Evolutionary conservation across 37 sponge, comb jelly and placozoan species (phyloP), one percentile per base, ranked within the genome.

Genomic region (Beroe forskalii): DNA sequence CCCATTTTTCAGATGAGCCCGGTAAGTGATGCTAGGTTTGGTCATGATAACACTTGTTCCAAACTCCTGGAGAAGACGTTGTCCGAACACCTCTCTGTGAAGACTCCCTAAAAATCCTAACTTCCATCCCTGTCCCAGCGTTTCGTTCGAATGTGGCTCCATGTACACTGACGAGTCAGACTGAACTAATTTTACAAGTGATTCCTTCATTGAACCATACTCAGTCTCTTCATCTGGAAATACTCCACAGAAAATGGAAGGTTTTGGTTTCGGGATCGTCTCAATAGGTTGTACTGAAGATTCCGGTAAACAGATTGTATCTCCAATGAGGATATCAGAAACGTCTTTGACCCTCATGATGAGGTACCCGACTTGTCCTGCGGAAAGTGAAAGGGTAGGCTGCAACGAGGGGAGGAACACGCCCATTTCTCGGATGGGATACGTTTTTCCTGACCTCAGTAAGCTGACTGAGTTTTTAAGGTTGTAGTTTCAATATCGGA

Each of bases 51-150:
- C 94, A 32, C 95, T 92, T 2, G 93, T 90, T 80, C 93, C 92
- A 42, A 92, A 94, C 42, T 98, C 99, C 95, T 97, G 67, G 8
- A 37, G 30, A 62, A 98, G 90, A 23, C 99, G 38, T 91, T 98
- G 99, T 39, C 72, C 92, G 92, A 98, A 98, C 12, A 98, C 95
- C 24, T 98, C 99, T 94, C 96, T 93, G 83, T 98, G 99, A 0
- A 98, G 92, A 0, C 94, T 80, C 0, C 99, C 99, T 40, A 95
- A 94, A 63, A 98, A 98, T 28, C 99, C 99, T 20, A 96, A 89
- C 64, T 94, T 91, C 95, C 95, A 98, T 19, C 99, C 99, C 86
- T 92, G 94, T 4, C 99, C 99, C 55, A 98, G 92, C 14, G 94
- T 94, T 25, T 80, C 36, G 37, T 64, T 61, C 1, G 90, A 64